phyloP scores from a whole-genome alignment of 2,113 vertebrate species.

The Gulo gulo region DNA sequence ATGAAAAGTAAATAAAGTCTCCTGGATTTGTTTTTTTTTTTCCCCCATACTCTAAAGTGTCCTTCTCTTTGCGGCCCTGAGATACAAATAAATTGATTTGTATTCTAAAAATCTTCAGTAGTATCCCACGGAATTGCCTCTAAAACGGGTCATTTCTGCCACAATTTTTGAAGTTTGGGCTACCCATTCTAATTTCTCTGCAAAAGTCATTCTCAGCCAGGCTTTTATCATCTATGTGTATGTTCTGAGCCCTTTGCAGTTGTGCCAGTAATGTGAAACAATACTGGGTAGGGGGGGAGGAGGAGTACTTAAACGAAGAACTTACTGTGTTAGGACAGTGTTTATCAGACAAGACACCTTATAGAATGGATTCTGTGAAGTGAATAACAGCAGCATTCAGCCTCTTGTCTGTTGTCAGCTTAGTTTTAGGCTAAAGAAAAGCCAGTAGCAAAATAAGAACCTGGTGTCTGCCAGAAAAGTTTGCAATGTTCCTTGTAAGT shows the following conservation, averaged over 20 bases:
- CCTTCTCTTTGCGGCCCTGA: not conserved
- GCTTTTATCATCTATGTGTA: not conserved
- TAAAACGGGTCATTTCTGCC: not conserved
- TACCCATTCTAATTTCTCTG: not conserved
- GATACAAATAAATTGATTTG: not conserved
- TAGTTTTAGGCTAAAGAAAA: not conserved
- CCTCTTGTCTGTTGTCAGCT: not conserved
- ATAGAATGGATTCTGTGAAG: not conserved
- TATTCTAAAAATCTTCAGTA: not conserved
- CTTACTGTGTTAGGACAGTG: not conserved
- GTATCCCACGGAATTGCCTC: not conserved
- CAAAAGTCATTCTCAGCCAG: not conserved
- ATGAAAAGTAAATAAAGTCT: not conserved
- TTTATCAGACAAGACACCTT: not conserved
- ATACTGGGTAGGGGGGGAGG: not conserved
- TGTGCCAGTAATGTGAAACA: not conserved
- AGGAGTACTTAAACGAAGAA: not conserved
- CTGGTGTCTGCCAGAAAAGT: not conserved
- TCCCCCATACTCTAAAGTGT: not conserved
- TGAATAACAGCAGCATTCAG: not conserved
- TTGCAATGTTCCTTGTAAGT: not conserved
- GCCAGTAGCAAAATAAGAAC: not conserved
- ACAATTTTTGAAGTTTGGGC: not conserved
- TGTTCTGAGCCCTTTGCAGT: not conserved
- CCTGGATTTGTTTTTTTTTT: not conserved